Base-by-base conservation (phyloP, 2,888 invertebrate species). In the Troides aeacus region DNA sequence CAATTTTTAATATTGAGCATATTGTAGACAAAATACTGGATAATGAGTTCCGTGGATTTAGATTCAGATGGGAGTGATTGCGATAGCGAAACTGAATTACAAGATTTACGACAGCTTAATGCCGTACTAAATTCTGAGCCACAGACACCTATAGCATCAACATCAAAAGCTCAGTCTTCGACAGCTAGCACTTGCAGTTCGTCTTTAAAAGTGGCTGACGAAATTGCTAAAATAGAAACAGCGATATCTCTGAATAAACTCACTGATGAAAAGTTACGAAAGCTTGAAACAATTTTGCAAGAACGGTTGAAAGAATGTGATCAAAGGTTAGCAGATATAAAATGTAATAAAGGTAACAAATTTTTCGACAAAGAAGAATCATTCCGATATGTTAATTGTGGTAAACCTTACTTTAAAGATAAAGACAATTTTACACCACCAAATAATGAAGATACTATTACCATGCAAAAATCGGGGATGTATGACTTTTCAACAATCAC, bases 321-420 rank as follows among this genome's bases (percentile, higher is more conserved):
- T 24, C 72, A 76, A 18, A 88, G 84, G 72, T 76, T 89, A 17
- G 67, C 72, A 50, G 75, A 80, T 53, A 74, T 85, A 15, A 77
- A 65, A 2, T 68, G 69, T 0, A 70, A 64, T 18, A 58, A 70
- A 0, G 59, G 60, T 7, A 80, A 79, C 0, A 80, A 72, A 74
- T 64, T 71, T 23, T 78, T 78, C 24, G 59, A 60, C n/a, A 72
- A 72, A 62, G 39, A 65, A 56, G 75, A 75, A 59, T 70, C 64
- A 7, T 89, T 86, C 46, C 80, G 83, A 39, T 86, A 87, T 57
- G 79, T 85, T 0, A 80, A 78, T 64, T 90, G 94, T 79, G 93
- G 95, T 46, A 90, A 93, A 76, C 94, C 96, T 1, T 96, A 95
- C 79, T 96, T 96, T 74, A 96, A 95, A 78, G 95, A 95, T 75